A percentile compares a stretch with the other conserved stretches of the same genome.
These are phyloP conservation scores for Hepsetus odoe DNA, from an alignment of 2,113 vertebrate species.

Conservation along the genomic window DNA sequence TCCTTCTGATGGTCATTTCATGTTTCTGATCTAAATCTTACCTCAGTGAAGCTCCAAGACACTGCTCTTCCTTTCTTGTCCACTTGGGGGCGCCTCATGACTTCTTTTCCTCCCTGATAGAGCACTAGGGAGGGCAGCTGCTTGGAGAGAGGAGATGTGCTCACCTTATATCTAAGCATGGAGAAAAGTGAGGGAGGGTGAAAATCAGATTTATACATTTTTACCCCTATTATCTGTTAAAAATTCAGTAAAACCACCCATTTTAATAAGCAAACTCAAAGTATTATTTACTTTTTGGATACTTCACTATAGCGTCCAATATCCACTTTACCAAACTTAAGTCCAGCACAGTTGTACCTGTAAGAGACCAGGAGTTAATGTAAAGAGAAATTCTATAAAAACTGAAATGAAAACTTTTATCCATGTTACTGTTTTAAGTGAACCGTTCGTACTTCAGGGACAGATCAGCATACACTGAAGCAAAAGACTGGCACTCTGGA, in stretches of 20 bases:
- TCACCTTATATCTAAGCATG: slow-evolving; percentile 87
- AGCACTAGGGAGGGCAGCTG: slow-evolving; percentile 93
- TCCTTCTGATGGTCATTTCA: no score
- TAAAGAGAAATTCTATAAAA: not conserved
- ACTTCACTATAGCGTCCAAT: slow-evolving; percentile 91
- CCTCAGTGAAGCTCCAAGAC: slow-evolving; percentile 97
- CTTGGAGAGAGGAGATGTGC: slow-evolving; percentile 90
- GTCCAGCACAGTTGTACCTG: slow-evolving; percentile 89
- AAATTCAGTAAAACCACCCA: no score
- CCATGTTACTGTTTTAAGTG: not conserved
- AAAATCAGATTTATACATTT: not conserved
- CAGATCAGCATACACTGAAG: slow-evolving; percentile 90
- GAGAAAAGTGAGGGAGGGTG: not conserved
- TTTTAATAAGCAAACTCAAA: no score
- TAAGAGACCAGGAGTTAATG: not conserved
- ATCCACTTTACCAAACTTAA: slow-evolving; percentile 95
- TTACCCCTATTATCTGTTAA: no score
- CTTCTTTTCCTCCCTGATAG: slow-evolving; percentile 89
- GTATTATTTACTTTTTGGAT: slow-evolving; percentile 85
- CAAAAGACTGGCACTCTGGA: slow-evolving; percentile 93
- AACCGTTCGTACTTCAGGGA: slow-evolving; percentile 87
- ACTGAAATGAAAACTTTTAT: not conserved
- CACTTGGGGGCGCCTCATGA: slow-evolving; percentile 90
- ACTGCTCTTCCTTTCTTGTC: slow-evolving; percentile 94
- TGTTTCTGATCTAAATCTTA: slow-evolving; percentile 58